Conservation (phyloP, 2,113 vertebrate genomes). For the Potamarius usumacintae region DNA sequence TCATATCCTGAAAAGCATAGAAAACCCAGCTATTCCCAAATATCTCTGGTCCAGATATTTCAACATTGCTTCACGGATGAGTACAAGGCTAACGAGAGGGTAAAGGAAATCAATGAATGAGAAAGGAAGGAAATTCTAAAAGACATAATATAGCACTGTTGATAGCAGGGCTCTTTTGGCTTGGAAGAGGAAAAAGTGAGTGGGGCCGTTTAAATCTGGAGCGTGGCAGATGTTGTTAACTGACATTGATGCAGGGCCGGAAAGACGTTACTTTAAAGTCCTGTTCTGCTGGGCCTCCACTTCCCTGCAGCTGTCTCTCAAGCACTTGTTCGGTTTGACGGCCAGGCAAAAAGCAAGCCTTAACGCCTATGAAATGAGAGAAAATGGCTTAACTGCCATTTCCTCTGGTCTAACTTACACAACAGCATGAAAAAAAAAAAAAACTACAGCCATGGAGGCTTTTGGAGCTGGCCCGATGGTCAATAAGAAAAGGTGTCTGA, state of each 20-base stretch:
- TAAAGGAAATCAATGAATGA: not conserved
- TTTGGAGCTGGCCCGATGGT: not conserved
- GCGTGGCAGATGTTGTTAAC: constrained; percentile 83
- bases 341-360: constrained; percentile 75
- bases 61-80: constrained; percentile 4
- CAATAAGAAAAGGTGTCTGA: not conserved
- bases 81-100: not conserved
- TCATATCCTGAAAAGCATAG: constrained; percentile 85
- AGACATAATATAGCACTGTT: not conserved
- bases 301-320: constrained; percentile 78
- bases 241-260: constrained; percentile 68
- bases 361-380: constrained; percentile 68
- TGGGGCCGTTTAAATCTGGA: constrained; percentile 70
- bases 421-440: constrained; percentile 84
- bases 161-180: not conserved
- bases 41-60: not conserved
- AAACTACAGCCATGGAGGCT: constrained; percentile 69
- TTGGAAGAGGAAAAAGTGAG: constrained; percentile 54
- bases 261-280: constrained; percentile 71
- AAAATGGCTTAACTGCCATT: constrained; percentile 76
- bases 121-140: not conserved
- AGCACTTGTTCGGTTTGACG: constrained; percentile 77
- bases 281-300: constrained; percentile 61
- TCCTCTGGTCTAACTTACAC: constrained; percentile 85
- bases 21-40: constrained; percentile 17